Conservation (phyloP, 2,888 invertebrate genomes). For the Temnothorax unifasciatus region DNA sequence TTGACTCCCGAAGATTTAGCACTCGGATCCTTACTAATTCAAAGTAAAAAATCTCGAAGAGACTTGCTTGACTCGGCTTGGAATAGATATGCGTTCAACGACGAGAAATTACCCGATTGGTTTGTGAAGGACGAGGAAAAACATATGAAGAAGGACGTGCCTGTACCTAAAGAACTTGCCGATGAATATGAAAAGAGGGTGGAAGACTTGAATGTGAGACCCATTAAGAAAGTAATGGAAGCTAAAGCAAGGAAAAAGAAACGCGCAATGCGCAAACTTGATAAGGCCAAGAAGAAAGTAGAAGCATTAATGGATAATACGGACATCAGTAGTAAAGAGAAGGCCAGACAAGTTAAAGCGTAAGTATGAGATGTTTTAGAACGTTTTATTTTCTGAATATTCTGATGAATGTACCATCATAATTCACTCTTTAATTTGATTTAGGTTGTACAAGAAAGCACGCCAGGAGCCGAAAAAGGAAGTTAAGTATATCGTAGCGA, state of each 20-base stretch:
- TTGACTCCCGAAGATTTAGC: slow-evolving; percentile 96
- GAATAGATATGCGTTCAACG: slow-evolving; percentile 97
- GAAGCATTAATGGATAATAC: slow-evolving; percentile 96
- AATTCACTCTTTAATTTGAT: slow-evolving; percentile 18
- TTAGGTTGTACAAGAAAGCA: slow-evolving; percentile 96
- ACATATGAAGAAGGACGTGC: slow-evolving; percentile 94
- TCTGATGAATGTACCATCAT: not conserved
- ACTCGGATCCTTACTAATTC: slow-evolving; percentile 95
- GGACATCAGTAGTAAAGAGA: slow-evolving; percentile 97
- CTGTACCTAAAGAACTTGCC: slow-evolving; percentile 95
- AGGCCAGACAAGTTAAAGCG: slow-evolving; percentile 96
- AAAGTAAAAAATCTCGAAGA: slow-evolving; percentile 95
- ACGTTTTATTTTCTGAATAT: not conserved
- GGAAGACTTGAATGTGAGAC: slow-evolving; percentile 96
- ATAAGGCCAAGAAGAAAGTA: slow-evolving; percentile 98
- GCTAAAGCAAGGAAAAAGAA: slow-evolving; percentile 99
- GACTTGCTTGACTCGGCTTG: slow-evolving; percentile 96
- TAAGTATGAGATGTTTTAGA: slow-evolving; percentile 85
- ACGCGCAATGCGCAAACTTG: slow-evolving; percentile 94
- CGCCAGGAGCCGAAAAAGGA: slow-evolving; percentile 94
- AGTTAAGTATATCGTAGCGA: slow-evolving; percentile 97
- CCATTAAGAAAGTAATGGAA: slow-evolving; percentile 99
- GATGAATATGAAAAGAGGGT: slow-evolving; percentile 94
- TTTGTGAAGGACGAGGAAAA: slow-evolving; percentile 97
- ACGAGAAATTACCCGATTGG: slow-evolving; percentile 97